These are phyloP conservation scores for Tapera naevia DNA, from an alignment of 2,797 vertebrate species.

Conservation along the genomic window DNA sequence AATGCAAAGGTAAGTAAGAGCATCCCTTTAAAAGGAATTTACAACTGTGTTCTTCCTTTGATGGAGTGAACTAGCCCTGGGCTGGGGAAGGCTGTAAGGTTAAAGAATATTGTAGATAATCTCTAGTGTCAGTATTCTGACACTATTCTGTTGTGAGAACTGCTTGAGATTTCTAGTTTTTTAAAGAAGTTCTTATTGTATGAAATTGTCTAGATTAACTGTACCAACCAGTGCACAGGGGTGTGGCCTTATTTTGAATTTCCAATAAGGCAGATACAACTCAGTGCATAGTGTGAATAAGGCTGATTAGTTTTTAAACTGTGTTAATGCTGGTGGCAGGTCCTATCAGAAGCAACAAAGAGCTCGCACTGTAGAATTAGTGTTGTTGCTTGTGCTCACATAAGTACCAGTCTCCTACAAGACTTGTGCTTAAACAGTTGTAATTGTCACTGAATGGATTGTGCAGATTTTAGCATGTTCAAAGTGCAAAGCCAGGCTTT, in stretches of 20 bases:
- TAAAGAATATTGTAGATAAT: background rate
- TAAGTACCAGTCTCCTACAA: background rate
- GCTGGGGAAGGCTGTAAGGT: background rate
- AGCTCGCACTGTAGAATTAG: background rate
- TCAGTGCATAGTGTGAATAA: background rate
- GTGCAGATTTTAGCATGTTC: background rate
- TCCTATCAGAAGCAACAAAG: conserved; percentile 2
- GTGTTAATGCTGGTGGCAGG: background rate
- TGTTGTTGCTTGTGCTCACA: conserved; percentile 1
- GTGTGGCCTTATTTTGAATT: background rate
- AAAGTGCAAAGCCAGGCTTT: background rate
- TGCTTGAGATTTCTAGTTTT: background rate
- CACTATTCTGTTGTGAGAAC: background rate
- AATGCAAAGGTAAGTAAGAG: background rate
- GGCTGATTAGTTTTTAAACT: background rate
- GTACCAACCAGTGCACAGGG: background rate
- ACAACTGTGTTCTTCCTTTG: background rate
- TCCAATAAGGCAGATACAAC: background rate
- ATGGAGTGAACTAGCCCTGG: background rate
- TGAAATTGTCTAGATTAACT: background rate
- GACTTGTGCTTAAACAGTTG: background rate
- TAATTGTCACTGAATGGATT: conserved; percentile 10
- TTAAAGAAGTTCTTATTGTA: background rate
- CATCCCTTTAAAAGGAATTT: background rate
- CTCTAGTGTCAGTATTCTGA: background rate